Evolutionary conservation across 2,113 vertebrate species (phyloP).

Genomic region (Myiozetetes cayanensis): DNA sequence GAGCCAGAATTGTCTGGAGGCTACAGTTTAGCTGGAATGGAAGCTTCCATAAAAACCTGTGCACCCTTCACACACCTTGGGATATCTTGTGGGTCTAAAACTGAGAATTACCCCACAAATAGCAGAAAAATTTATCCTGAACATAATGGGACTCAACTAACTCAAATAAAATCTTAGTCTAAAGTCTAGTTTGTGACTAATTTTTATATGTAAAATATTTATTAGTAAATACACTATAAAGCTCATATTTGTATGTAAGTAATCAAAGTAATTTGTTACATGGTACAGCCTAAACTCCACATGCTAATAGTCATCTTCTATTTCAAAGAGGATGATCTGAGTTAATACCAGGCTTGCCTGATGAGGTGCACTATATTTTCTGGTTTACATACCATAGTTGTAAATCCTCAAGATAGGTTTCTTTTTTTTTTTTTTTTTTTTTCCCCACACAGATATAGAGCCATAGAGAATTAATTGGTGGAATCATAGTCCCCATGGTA

Average conservation of each 20-base stretch:
- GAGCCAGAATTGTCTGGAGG: not conserved
- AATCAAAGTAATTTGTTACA: not conserved
- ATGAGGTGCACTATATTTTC: not conserved
- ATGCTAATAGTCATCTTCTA: not conserved
- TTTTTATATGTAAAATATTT: not conserved
- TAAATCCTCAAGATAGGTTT: not conserved
- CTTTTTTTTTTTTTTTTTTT: not conserved
- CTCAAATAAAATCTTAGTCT: not conserved
- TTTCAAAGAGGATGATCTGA: not conserved
- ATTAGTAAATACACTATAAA: not conserved
- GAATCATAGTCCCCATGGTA: not conserved
- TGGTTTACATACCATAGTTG: not conserved
- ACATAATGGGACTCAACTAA: not conserved
- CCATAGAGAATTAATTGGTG: not conserved
- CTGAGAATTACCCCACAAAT: not conserved
- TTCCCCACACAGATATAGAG: not conserved
- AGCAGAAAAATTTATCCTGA: not conserved
- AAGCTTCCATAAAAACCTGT: fast-evolving
- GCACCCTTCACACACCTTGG: not conserved
- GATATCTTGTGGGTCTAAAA: not conserved
- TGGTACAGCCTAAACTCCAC: not conserved
- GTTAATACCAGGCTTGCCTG: not conserved
- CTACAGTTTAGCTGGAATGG: not conserved
- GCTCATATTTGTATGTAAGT: not conserved
- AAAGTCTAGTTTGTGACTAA: not conserved